A percentile compares a stretch with the other conserved stretches of the same genome.
phyloP scores from a whole-genome alignment of 2,888 invertebrate species.

The Tenthredo amoena region DNA sequence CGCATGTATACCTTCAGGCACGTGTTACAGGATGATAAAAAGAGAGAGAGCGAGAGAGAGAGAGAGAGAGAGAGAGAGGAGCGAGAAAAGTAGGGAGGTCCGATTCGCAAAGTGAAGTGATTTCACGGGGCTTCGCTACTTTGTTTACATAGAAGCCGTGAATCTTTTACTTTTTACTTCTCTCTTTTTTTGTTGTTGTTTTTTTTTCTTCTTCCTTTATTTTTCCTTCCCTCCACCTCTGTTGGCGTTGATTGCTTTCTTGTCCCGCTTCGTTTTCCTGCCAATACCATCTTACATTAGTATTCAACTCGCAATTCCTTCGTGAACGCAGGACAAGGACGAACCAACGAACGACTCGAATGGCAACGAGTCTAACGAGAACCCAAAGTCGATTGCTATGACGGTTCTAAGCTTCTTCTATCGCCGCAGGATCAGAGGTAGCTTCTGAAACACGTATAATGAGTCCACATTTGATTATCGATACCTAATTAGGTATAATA shows the following conservation, averaged over 20 bases:
- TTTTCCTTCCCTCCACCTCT: neutral
- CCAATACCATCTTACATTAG: slow-evolving; percentile 24
- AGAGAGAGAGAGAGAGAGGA: neutral
- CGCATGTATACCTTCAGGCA: neutral
- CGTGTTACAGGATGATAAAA: neutral
- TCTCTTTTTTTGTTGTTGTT: neutral
- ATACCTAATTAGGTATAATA: neutral
- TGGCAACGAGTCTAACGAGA: slow-evolving; percentile 40
- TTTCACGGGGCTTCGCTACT: slow-evolving; percentile 39
- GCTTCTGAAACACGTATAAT: neutral
- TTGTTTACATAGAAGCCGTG: slow-evolving; percentile 34
- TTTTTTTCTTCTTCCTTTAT: neutral
- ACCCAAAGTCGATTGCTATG: slow-evolving; percentile 33
- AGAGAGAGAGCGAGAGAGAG: neutral
- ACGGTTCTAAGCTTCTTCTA: slow-evolving; percentile 16
- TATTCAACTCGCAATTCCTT: slow-evolving; percentile 15
- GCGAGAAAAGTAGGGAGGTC: neutral
- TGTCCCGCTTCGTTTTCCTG: slow-evolving; percentile 29
- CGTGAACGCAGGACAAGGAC: slow-evolving; percentile 19
- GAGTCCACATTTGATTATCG: neutral
- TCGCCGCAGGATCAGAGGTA: neutral
- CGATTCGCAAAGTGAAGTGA: slow-evolving; percentile 33
- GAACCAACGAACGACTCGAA: slow-evolving; percentile 17
- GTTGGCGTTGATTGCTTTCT: slow-evolving; percentile 48
- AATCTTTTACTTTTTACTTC: slow-evolving; percentile 5